Percentiles rank a stretch among this genome's conserved stretches.
These are phyloP conservation scores for Drosophila birchii DNA, from an alignment of 2,888 invertebrate species.

Conservation along the genomic window DNA sequence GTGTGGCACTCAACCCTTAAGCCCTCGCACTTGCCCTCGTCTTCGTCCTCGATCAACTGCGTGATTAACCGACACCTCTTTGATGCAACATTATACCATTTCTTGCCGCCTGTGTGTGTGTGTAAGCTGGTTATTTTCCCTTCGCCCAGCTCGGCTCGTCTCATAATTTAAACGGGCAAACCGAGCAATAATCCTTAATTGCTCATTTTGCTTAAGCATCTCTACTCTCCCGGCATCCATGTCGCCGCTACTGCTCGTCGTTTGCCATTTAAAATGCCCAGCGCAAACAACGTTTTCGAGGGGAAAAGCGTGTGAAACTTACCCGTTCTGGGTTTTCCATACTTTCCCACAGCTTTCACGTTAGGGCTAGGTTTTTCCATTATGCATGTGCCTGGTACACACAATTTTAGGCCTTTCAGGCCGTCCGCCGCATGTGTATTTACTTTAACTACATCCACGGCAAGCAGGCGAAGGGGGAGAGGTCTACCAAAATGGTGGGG, in stretches of 20 bases:
- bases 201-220: conserved; percentile 77
- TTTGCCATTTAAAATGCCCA: conserved; percentile 72
- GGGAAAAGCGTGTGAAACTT: conserved; percentile 61
- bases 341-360: conserved; percentile 40
- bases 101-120: conserved; percentile 3
- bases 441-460: conserved; percentile 45
- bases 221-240: conserved; percentile 17
- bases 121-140: conserved; percentile 20
- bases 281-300: conserved; percentile 69
- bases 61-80: conserved; percentile 28
- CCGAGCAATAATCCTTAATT: conserved; percentile 78
- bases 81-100: conserved; percentile 17
- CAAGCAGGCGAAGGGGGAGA: not conserved
- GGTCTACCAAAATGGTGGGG: conserved; percentile 1
- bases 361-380: conserved; percentile 61
- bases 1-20: conserved; percentile 34
- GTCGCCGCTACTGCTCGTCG: conserved; percentile 1
- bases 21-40: not conserved
- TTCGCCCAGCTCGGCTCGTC: conserved; percentile 47
- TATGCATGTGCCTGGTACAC: conserved; percentile 63
- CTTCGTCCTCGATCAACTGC: conserved; percentile 7
- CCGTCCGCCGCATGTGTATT: conserved; percentile 57
- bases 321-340: conserved; percentile 34
- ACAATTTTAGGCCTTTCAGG: conserved; percentile 71
- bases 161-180: conserved; percentile 74